Percentiles rank a stretch among this genome's conserved stretches.
Conservation (phyloP, 2,797 vertebrate genomes). For the Heteromormyrus szaboi region DNA sequence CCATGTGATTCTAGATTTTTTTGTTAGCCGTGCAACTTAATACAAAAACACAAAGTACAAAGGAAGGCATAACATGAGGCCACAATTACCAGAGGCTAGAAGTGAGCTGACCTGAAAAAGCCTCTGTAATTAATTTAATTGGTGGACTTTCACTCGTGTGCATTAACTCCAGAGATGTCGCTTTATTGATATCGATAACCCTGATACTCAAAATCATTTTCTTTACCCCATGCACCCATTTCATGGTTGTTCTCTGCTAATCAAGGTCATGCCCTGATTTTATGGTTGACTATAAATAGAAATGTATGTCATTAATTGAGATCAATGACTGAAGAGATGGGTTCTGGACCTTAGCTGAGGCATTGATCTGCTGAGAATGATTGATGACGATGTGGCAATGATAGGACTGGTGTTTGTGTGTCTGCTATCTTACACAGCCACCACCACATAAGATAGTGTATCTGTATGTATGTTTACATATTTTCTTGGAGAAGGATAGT, state of each 20-base stretch:
- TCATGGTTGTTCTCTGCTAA: not conserved
- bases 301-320: not conserved
- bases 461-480: not conserved
- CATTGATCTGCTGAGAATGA: not conserved
- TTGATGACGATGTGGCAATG: not conserved
- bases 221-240: not conserved
- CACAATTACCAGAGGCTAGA: not conserved
- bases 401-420: not conserved
- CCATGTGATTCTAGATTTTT: not conserved
- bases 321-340: not conserved
- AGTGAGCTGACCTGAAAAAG: not conserved
- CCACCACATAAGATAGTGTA: not conserved
- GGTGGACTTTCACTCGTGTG: not conserved
- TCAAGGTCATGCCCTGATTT: not conserved
- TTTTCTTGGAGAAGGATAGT: not conserved
- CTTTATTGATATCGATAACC: not conserved
- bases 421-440: not conserved
- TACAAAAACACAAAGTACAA: conserved; percentile 5
- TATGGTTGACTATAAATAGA: not conserved
- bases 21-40: not conserved
- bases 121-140: not conserved
- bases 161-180: not conserved
- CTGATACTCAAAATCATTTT: not conserved
- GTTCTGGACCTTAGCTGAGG: not conserved
- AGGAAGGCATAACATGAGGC: not conserved